Percentiles rank a stretch among this genome's conserved stretches.
Evolutionary conservation across 2,113 vertebrate genomes (phyloP).

Genomic region (Lepidothrix coronata): DNA sequence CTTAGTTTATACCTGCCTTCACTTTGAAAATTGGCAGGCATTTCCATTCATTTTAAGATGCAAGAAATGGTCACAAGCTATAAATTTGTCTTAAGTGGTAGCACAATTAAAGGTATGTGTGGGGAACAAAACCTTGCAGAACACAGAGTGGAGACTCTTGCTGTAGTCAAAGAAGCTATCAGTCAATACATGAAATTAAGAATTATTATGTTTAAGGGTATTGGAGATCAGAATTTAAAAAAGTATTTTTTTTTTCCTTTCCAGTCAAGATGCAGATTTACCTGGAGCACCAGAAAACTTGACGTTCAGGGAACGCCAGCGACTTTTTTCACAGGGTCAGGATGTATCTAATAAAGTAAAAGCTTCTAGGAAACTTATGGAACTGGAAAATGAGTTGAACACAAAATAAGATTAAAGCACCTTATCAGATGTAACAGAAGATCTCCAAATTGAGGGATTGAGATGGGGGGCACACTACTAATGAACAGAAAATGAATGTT

Average conservation of each 20-base stretch:
- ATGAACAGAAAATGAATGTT: constrained; percentile 36
- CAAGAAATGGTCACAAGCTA: neutral
- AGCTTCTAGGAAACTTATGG: constrained; percentile 94
- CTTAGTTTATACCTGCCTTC: neutral
- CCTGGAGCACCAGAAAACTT: constrained; percentile 89
- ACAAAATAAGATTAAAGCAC: constrained; percentile 80
- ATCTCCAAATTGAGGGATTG: constrained; percentile 31
- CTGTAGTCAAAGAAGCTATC: neutral
- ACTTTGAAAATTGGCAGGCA: neutral
- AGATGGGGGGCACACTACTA: constrained; percentile 46
- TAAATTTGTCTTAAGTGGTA: neutral
- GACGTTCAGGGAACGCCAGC: constrained; percentile 95
- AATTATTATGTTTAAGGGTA: neutral
- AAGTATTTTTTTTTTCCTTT: neutral
- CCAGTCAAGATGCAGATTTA: constrained; percentile 86
- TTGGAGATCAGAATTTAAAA: neutral
- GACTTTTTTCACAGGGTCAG: constrained; percentile 97
- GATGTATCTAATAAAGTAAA: constrained; percentile 98
- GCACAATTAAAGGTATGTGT: neutral
- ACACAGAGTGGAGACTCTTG: neutral
- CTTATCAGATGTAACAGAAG: constrained; percentile 50
- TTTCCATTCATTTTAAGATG: neutral
- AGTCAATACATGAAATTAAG: neutral
- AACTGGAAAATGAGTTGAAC: constrained; percentile 97
- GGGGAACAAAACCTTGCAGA: neutral